Base-by-base conservation (phyloP, 2,113 vertebrate species). In the Procavia capensis region DNA sequence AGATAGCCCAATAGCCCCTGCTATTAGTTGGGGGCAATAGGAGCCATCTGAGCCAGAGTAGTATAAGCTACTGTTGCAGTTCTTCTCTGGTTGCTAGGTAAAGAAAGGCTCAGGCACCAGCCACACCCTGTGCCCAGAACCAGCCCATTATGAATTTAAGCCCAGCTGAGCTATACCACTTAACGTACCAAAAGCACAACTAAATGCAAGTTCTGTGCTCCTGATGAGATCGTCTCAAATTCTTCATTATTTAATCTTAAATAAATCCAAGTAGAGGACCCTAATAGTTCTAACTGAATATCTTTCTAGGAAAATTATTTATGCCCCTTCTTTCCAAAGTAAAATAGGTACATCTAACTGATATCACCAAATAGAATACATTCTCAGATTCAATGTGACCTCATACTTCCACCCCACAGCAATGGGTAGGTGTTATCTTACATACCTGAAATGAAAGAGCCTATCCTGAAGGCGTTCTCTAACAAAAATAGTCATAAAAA, bases 381-480 rank as follows among this genome's bases (percentile, higher is more conserved):
- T 95, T 97, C 76, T 85, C 85, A 79, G 29, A 41, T 47, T 54
- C 29, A 14, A 76, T 31, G 88, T 86, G 96, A 96, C 82, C 20
- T 91, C 79, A 93, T 74, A 83, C 75, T 87, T 70, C n/a, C n/a
- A 47, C 24, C 78, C 24, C 7, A 89, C 31, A 83, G 27, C 61
- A 27, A 9, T 2, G 8, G 5, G 27, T 54, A 47, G 41, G 1
- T 76, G 45, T 68, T 47, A 64, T 75, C 59, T 93, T 94, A 85
- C 80, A 86, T 57, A 63, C 54, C 31, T 88, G 41, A 22, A 92
- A 88, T 72, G 83, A 97, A 97, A 95, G 93, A 85, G 36, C 27
- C 80, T 82, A 91, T 96, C 95, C 29, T 85, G 45, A 90, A 92
- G 3, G 61, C 29, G 79, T 85, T 86, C 50, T 59, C 87, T 70